Evolutionary conservation across 2,888 invertebrate species (phyloP).

Genomic region (Parnassius apollo): DNA sequence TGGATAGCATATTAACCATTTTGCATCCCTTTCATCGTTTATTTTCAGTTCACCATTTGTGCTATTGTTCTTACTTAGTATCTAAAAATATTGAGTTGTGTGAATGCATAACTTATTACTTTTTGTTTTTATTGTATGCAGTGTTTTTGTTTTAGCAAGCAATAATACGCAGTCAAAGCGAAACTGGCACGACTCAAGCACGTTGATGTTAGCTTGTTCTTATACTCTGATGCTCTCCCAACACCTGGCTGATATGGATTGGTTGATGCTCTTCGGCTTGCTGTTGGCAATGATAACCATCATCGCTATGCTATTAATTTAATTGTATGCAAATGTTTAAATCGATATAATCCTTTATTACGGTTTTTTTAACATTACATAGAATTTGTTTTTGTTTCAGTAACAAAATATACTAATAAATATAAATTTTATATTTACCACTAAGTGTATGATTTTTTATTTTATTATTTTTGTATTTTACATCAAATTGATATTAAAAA

Average conservation of each 20-base stretch:
- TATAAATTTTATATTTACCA: too few species aligned
- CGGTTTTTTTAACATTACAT: not conserved
- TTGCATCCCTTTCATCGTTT: constrained; percentile 58
- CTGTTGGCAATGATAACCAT: constrained; percentile 87
- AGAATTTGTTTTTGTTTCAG: constrained; percentile 1
- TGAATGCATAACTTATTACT: constrained; percentile 23
- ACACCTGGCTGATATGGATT: constrained; percentile 86
- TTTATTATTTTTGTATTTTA: too few species aligned
- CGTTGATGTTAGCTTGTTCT: constrained; percentile 88
- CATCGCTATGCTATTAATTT: constrained; percentile 84
- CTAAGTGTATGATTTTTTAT: too few species aligned
- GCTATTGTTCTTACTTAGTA: constrained; percentile 20
- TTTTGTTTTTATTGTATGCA: constrained; percentile 35
- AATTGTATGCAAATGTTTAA: constrained; percentile 36
- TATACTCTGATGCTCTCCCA: constrained; percentile 87
- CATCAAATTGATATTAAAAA: not conserved
- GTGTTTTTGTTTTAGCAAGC: constrained; percentile 66
- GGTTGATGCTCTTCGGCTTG: constrained; percentile 87
- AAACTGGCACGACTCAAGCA: constrained; percentile 83
- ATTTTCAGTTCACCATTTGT: constrained; percentile 38
- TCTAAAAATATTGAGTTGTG: constrained; percentile 16
- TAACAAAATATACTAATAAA: not conserved
- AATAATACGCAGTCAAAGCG: constrained; percentile 71
- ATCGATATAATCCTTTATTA: constrained; percentile 1
- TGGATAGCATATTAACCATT: constrained; percentile 72